Evolutionary conservation across 2,113 vertebrate species (phyloP).

Genomic region (Cranoglanis bouderius): DNA sequence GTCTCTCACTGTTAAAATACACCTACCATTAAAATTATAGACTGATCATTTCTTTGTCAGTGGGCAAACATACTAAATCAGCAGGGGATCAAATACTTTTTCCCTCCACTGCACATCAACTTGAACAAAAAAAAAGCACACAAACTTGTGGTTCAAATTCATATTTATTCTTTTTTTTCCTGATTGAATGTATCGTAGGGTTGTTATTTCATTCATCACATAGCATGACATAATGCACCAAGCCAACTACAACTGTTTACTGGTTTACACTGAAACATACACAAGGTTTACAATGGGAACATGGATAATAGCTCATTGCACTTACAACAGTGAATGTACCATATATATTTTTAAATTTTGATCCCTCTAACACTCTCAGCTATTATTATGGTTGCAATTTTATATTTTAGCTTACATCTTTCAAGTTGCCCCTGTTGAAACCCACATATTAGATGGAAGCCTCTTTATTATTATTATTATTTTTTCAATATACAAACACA

Average conservation of each 20-base stretch:
- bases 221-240: slow-evolving; percentile 91
- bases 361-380: slow-evolving; percentile 62
- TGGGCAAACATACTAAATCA: no score
- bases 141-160: slow-evolving; percentile 35
- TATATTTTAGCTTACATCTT: slow-evolving; percentile 52
- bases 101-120: not conserved
- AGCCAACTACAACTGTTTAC: slow-evolving; percentile 93
- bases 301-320: slow-evolving; percentile 88
- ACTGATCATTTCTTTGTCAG: no score
- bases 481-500: slow-evolving; percentile 75
- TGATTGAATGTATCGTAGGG: slow-evolving; percentile 89
- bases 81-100: no score
- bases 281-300: slow-evolving; percentile 91
- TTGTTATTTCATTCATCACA: slow-evolving; percentile 90
- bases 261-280: slow-evolving; percentile 91
- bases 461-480: slow-evolving; percentile 55
- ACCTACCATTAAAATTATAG: no score
- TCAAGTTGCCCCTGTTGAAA: slow-evolving; percentile 55
- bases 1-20: no score
- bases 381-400: slow-evolving; percentile 38
- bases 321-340: slow-evolving; percentile 86
- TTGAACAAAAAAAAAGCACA: not conserved
- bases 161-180: slow-evolving; percentile 55
- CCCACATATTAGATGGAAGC: slow-evolving; percentile 69
- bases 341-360: slow-evolving; percentile 71